phyloP scores from a whole-genome alignment of 2,113 vertebrate genomes.

The Thamnaconus septentrionalis region DNA sequence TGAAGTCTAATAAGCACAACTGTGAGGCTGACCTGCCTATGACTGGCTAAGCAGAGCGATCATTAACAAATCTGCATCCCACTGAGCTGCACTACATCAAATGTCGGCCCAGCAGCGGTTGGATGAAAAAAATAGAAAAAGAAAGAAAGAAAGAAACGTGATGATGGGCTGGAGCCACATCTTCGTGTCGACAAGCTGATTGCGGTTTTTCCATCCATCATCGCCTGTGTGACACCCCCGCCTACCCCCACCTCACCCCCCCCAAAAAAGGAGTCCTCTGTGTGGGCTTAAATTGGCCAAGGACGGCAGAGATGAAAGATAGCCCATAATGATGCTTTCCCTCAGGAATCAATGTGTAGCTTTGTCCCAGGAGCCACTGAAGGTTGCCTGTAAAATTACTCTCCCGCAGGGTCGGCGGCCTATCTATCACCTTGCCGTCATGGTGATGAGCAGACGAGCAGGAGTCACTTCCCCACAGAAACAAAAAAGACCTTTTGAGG shows the following conservation, averaged over 20 bases:
- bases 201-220: constrained; percentile 43
- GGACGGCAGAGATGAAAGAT: constrained; percentile 70
- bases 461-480: not conserved
- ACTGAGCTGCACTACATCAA: not conserved
- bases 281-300: constrained; percentile 60
- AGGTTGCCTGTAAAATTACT: constrained; percentile 61
- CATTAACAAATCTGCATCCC: too few relatives aligned
- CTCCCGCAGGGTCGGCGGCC: constrained; percentile 16
- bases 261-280: constrained; percentile 37
- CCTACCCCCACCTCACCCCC: too few relatives aligned
- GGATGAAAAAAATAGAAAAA: too few relatives aligned
- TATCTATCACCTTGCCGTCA: constrained; percentile 35
- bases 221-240: constrained; percentile 38
- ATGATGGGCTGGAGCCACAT: constrained; percentile 13
- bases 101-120: not conserved
- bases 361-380: constrained; percentile 49
- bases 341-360: constrained; percentile 60
- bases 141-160: not conserved
- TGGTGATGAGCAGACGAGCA: constrained; percentile 17
- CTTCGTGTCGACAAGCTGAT: constrained; percentile 27
- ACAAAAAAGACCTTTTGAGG: not conserved
- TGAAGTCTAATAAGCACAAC: too few relatives aligned
- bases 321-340: constrained; percentile 64
- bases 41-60: too few relatives aligned
- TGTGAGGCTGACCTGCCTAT: too few relatives aligned